These are phyloP conservation scores for Leucoptera coffeella DNA, from an alignment of 2,888 invertebrate genomes.

Conservation along the genomic window DNA sequence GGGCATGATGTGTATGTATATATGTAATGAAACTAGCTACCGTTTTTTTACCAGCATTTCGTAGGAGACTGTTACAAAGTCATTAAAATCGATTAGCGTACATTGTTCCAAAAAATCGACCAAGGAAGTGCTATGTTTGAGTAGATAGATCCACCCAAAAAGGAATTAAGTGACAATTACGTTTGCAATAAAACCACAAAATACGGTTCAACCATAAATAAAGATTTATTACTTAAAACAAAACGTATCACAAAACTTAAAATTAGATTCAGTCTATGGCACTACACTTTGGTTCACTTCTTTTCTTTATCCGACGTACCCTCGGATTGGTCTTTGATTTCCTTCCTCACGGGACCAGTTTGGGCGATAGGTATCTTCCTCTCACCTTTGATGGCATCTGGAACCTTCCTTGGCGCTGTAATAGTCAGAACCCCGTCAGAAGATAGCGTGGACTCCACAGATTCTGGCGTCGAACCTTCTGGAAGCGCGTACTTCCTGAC, in stretches of 20 bases:
- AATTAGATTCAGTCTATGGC: too few relatives aligned
- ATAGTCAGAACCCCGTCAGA: conserved; percentile 68
- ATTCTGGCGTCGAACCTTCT: conserved; percentile 58
- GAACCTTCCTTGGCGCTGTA: conserved; percentile 44
- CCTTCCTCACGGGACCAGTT: conserved; percentile 23
- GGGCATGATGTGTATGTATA: too few relatives aligned
- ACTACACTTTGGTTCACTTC: background rate
- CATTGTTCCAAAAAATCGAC: too few relatives aligned
- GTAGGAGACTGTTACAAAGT: too few relatives aligned
- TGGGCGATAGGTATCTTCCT: conserved; percentile 17
- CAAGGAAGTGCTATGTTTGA: too few relatives aligned
- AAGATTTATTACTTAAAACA: conserved; percentile 1
- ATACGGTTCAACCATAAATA: background rate
- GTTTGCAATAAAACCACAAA: conserved; percentile 12
- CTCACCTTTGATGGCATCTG: conserved; percentile 15
- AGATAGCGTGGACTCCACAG: conserved; percentile 63
- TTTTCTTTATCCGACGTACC: background rate
- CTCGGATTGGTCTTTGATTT: conserved; percentile 2
- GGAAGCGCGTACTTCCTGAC: conserved; percentile 66
- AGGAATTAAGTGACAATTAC: too few relatives aligned
- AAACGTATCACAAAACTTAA: too few relatives aligned
- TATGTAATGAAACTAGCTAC: too few relatives aligned
- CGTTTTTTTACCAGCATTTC: too few relatives aligned
- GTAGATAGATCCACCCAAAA: too few relatives aligned
- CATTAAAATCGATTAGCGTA: too few relatives aligned